phyloP scores from a whole-genome alignment of 53 echinoderm and acorn worm genomes.

The Holothuria scabra region DNA sequence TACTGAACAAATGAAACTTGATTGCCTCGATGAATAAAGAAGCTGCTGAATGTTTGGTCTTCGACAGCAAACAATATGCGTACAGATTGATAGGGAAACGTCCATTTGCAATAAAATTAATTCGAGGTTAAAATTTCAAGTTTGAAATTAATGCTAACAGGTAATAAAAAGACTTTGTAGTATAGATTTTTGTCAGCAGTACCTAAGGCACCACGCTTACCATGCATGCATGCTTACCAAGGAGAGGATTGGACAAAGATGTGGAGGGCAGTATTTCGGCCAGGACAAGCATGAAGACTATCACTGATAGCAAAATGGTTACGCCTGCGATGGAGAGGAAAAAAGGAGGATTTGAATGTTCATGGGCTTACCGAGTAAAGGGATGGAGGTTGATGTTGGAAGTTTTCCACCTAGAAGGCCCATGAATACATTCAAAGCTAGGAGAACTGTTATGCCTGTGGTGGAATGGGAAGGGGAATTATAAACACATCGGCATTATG shows the following conservation, averaged over 20 bases:
- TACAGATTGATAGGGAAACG: too few relatives aligned
- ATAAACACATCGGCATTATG: background rate
- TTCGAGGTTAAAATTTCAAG: too few relatives aligned
- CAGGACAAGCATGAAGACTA: slow-evolving; percentile 92
- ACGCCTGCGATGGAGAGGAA: slow-evolving; percentile 69
- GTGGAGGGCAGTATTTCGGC: slow-evolving; percentile 92
- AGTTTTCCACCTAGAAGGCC: slow-evolving; percentile 80
- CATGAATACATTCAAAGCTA: slow-evolving; percentile 95
- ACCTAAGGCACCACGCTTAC: slow-evolving; percentile 14
- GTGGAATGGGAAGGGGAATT: slow-evolving; percentile 33
- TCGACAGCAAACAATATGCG: too few relatives aligned
- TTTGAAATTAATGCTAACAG: too few relatives aligned
- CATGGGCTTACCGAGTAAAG: slow-evolving; percentile 81
- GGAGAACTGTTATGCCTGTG: slow-evolving; percentile 88
- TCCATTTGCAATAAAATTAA: too few relatives aligned
- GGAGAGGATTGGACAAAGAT: slow-evolving; percentile 83
- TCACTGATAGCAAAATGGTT: slow-evolving; percentile 93
- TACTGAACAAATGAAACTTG: too few relatives aligned
- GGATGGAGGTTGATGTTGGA: slow-evolving; percentile 88
- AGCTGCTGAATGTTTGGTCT: too few relatives aligned
- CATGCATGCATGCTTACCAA: slow-evolving; percentile 75
- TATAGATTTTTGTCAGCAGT: too few relatives aligned
- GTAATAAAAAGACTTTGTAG: too few relatives aligned
- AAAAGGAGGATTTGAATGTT: slow-evolving; percentile 48
- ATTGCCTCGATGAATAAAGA: too few relatives aligned